Percentiles rank a stretch among this genome's conserved stretches.
phyloP scores from a whole-genome alignment of 2,113 vertebrate genomes.

The Stomatorhinus ivindoensis region DNA sequence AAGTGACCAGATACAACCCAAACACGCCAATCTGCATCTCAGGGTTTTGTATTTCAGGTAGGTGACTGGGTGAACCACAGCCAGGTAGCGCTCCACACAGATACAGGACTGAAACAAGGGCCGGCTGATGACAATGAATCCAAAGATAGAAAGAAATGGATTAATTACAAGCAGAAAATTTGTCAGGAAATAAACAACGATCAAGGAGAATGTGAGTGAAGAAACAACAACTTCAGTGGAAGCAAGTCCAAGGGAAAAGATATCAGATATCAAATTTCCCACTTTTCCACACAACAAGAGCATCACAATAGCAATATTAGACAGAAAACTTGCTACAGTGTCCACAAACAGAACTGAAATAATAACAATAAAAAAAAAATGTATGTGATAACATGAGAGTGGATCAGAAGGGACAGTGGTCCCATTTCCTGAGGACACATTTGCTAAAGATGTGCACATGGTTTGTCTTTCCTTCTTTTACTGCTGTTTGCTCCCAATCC shows the following conservation, averaged over 20 bases:
- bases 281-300: neutral
- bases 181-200: neutral
- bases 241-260: neutral
- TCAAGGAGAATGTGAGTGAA: neutral
- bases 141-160: neutral
- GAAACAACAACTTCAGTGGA: neutral
- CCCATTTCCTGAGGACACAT: neutral
- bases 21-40: neutral
- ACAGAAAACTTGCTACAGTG: neutral
- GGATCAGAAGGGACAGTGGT: neutral
- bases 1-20: neutral
- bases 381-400: neutral
- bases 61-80: conserved; percentile 4
- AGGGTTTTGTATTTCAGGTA: neutral
- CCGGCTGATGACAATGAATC: neutral
- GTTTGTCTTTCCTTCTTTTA: neutral
- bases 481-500: neutral
- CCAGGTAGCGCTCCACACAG: conserved; percentile 4
- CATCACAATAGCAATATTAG: neutral
- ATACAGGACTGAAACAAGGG: neutral
- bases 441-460: neutral
- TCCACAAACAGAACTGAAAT: neutral
- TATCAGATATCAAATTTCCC: neutral
- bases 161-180: neutral
- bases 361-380: neutral